Conservation (phyloP, 2,888 invertebrate genomes). For the Vannuccia rotundouncinata region DNA sequence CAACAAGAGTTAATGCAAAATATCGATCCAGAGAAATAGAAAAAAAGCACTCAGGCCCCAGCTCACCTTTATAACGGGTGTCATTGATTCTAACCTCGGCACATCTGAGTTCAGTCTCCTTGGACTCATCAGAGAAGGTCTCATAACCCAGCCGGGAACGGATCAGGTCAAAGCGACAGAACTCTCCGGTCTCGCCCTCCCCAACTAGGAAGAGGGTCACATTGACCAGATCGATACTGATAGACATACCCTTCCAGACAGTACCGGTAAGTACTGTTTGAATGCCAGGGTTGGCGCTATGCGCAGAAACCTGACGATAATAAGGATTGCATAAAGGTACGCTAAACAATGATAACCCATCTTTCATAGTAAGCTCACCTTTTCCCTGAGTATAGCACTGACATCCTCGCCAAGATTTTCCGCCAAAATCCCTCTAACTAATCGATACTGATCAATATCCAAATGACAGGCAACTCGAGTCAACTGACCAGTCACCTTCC, state of each 20-base stretch:
- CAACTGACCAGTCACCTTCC: slow-evolving; percentile 74
- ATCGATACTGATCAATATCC: slow-evolving; percentile 75
- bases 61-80: slow-evolving; percentile 60
- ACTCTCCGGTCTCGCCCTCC: slow-evolving; percentile 48
- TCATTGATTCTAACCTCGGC: slow-evolving; percentile 78
- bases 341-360: too few relatives aligned
- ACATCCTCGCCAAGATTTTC: slow-evolving; percentile 82
- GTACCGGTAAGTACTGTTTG: slow-evolving; percentile 57
- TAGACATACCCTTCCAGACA: slow-evolving; percentile 71
- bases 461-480: slow-evolving; percentile 75
- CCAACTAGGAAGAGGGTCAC: slow-evolving; percentile 67
- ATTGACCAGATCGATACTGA: slow-evolving; percentile 75
- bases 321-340: slow-evolving; percentile 46
- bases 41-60: too few relatives aligned
- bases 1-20: too few relatives aligned
- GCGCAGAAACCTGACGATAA: too few relatives aligned
- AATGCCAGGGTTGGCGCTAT: slow-evolving; percentile 58
- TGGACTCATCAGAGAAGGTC: slow-evolving; percentile 76
- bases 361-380: too few relatives aligned
- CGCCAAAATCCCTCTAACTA: slow-evolving; percentile 75
- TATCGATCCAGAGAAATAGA: too few relatives aligned
- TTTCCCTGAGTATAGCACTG: background rate
- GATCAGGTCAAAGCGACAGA: slow-evolving; percentile 81
- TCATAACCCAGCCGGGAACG: slow-evolving; percentile 78
- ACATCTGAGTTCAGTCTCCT: slow-evolving; percentile 84